A percentile compares a stretch with the other conserved stretches of the same genome.
These are phyloP conservation scores for Orthosia cruda DNA, from an alignment of 2,888 invertebrate species.

Conservation along the genomic window DNA sequence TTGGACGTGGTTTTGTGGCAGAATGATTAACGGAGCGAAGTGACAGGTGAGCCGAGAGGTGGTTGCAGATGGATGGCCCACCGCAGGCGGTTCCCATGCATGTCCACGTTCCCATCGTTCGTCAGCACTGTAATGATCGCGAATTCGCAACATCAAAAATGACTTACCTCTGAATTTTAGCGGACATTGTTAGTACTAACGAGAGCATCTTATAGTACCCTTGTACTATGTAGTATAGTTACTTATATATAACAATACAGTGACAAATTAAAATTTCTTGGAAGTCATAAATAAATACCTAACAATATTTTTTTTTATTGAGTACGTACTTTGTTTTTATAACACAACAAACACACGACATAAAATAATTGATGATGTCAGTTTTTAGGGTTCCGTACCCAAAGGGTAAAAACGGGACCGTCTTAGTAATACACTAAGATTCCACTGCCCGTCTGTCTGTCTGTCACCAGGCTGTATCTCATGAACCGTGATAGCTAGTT, in stretches of 20 bases:
- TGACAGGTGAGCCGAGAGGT: slow-evolving; percentile 76
- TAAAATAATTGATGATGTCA: slow-evolving; percentile 40
- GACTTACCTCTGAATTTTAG: slow-evolving; percentile 44
- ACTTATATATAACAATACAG: background rate
- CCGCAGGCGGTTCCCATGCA: slow-evolving; percentile 87
- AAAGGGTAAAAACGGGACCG: no score
- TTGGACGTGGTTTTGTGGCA: slow-evolving; percentile 75
- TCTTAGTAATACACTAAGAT: no score
- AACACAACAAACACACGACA: slow-evolving; percentile 22
- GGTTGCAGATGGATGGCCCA: slow-evolving; percentile 79
- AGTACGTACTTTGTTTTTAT: slow-evolving; percentile 7
- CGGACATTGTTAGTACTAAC: slow-evolving; percentile 3
- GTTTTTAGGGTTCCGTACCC: background rate
- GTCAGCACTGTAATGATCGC: slow-evolving; percentile 73
- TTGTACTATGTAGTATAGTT: background rate
- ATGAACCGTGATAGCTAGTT: no score
- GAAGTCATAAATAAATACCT: no score
- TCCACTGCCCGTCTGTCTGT: no score
- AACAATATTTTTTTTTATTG: no score
- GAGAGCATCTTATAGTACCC: background rate
- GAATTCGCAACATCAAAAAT: slow-evolving; percentile 67
- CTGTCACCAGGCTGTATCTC: no score
- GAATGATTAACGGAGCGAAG: slow-evolving; percentile 80
- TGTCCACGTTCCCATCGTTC: slow-evolving; percentile 74
- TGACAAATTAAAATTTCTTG: no score